phyloP scores from a whole-genome alignment of 2,797 vertebrate genomes.

The Peromyscus aztecus region DNA sequence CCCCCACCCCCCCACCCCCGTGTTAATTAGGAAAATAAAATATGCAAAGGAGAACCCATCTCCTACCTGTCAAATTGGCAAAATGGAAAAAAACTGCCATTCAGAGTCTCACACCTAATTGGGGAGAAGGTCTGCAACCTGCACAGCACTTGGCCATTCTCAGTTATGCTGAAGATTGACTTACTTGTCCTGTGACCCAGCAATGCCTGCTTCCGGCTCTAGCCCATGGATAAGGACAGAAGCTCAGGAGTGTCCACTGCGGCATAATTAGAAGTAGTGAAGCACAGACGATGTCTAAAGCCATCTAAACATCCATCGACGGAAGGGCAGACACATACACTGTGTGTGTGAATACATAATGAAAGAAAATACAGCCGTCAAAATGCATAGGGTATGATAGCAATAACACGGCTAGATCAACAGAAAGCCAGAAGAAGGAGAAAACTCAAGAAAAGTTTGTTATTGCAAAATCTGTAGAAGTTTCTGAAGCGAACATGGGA shows the following conservation, averaged over 20 bases:
- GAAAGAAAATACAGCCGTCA: background rate
- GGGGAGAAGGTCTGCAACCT: too few species aligned
- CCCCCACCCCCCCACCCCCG: too few species aligned
- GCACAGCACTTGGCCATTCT: background rate
- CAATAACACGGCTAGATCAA: background rate
- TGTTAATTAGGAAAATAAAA: constrained; percentile 41
- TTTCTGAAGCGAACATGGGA: background rate
- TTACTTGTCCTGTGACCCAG: background rate
- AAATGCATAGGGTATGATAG: background rate
- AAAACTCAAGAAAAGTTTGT: background rate
- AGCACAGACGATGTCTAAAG: background rate
- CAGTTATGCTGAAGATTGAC: background rate
- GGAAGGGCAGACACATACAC: background rate
- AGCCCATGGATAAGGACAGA: background rate
- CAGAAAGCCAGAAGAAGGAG: background rate
- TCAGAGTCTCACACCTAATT: background rate
- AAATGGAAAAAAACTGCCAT: background rate
- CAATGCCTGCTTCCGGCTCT: background rate
- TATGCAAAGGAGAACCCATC: background rate
- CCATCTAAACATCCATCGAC: background rate
- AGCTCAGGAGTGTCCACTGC: background rate
- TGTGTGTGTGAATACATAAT: background rate
- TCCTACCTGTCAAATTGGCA: background rate
- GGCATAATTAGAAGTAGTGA: constrained; percentile 9
- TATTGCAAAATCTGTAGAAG: background rate